Base-by-base conservation (phyloP, 2,113 vertebrate species). In the Callionymus lyra region DNA sequence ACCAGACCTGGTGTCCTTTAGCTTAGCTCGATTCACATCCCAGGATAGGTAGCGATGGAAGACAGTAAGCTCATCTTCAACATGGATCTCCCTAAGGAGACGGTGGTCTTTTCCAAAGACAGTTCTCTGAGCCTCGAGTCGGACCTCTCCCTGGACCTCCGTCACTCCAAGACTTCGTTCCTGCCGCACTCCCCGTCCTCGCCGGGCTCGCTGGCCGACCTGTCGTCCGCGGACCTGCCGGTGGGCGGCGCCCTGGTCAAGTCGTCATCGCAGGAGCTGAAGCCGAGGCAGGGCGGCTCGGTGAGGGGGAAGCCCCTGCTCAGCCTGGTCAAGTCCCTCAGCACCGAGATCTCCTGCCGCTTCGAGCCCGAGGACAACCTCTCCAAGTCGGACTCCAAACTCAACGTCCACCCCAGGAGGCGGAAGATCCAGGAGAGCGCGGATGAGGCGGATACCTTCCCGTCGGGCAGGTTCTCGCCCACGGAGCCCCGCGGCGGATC, bases 241-340 rank as follows among this genome's bases (percentile, higher is more conserved):
- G 55, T 36, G 63, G 68, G 56, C 67, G 72, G 80, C 48, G 86
- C 82, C 76, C 81, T 93, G 11, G 90, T 90, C 38, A 94, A 91
- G 74, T 92, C 92, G 45, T 85, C 91, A 57, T 92, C 90, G 0
- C 87, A 86, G 2, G 92, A 96, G 52, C 83, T 91, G 56, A 86
- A 93, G 61, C 85, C 84, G 55, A 88, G 84, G 70, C 90, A 93
- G 35, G 64, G 80, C 52, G 68, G 74, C 38, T 83, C 83, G 1
- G 17, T 63, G 2, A 60, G 84, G 82, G 47, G 68, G 32, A 82
- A 76, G 33, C 82, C 86, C 1, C 65, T 82, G 9, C 70, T 85
- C 17, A 82, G 78, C 49, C 56, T 87, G 32, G 86, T 87, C 44
- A 88, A 85, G 57, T 87, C 86, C 11, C 53, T 82, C 14, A 84